Percentiles rank a stretch among this genome's conserved stretches.
Evolutionary conservation across 2,797 vertebrate genomes (phyloP).

Genomic region (Okamejei kenojei): DNA sequence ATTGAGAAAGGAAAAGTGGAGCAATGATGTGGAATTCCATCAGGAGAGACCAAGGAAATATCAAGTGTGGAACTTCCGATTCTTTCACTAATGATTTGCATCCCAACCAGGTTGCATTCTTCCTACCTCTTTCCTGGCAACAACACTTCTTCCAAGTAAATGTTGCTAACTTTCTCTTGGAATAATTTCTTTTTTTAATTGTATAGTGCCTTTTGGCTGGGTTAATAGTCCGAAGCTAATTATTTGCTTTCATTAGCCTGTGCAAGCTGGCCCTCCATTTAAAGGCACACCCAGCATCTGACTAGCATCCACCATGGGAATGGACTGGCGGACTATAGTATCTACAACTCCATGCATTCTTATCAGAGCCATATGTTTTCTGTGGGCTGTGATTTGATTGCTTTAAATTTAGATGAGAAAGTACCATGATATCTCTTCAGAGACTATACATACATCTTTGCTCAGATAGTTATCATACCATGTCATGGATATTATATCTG

Average conservation of each 20-base stretch:
- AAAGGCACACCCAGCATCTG: not conserved
- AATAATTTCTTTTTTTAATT: too few relatives aligned
- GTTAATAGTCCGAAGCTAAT: not conserved
- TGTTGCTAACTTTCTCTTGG: too few relatives aligned
- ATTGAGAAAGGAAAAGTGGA: too few relatives aligned
- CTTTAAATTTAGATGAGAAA: not conserved
- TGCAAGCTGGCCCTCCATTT: not conserved
- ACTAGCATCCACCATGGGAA: not conserved
- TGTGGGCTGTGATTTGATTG: not conserved
- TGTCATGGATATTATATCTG: not conserved
- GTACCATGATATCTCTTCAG: not conserved
- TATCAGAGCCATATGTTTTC: not conserved
- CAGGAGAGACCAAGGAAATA: too few relatives aligned
- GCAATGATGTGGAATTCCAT: too few relatives aligned
- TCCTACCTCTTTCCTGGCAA: too few relatives aligned
- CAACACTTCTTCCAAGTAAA: too few relatives aligned
- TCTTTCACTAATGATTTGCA: too few relatives aligned
- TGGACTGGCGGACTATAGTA: not conserved
- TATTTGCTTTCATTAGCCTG: not conserved
- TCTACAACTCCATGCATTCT: not conserved
- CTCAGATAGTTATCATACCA: not conserved
- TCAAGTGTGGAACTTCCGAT: too few relatives aligned
- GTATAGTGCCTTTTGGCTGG: not conserved
- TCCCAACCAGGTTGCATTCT: too few relatives aligned
- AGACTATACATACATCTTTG: not conserved